Percentiles rank a stretch among this genome's conserved stretches.
Evolutionary conservation across 2,113 vertebrate genomes (phyloP).

Genomic region (Lamprologus lemairii): DNA sequence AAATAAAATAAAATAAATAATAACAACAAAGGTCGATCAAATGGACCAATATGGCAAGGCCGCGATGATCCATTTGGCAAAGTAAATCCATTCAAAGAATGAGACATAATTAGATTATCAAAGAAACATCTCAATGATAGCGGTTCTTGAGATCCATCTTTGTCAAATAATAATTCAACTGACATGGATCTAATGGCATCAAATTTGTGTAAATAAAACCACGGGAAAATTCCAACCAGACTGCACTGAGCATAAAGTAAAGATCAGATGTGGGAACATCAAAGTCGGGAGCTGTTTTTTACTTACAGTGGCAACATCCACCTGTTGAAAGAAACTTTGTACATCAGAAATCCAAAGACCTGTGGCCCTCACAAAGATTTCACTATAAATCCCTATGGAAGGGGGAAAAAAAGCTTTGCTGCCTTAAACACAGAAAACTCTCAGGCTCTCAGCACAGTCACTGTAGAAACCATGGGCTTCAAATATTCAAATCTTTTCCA

Average conservation of each 20-base stretch:
- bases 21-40: not conserved
- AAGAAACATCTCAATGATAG: not conserved
- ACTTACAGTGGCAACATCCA: not conserved
- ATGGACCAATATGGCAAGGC: not conserved
- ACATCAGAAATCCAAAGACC: not conserved
- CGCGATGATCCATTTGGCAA: not conserved
- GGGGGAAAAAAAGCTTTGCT: not conserved
- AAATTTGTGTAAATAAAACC: not conserved
- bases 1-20: not conserved
- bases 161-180: not conserved
- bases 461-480: not conserved
- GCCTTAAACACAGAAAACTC: not conserved
- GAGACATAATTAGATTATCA: not conserved
- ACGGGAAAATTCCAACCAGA: not conserved
- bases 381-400: not conserved
- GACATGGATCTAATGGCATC: not conserved
- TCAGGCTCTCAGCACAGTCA: not conserved
- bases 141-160: not conserved
- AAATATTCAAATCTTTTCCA: not conserved
- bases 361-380: not conserved
- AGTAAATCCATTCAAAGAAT: not conserved
- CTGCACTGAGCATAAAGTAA: not conserved
- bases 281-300: not conserved
- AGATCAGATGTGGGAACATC: not conserved
- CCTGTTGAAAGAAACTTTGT: not conserved